Conservation (phyloP, 2,797 vertebrate genomes). For the Chaetodon trifasciatus region DNA sequence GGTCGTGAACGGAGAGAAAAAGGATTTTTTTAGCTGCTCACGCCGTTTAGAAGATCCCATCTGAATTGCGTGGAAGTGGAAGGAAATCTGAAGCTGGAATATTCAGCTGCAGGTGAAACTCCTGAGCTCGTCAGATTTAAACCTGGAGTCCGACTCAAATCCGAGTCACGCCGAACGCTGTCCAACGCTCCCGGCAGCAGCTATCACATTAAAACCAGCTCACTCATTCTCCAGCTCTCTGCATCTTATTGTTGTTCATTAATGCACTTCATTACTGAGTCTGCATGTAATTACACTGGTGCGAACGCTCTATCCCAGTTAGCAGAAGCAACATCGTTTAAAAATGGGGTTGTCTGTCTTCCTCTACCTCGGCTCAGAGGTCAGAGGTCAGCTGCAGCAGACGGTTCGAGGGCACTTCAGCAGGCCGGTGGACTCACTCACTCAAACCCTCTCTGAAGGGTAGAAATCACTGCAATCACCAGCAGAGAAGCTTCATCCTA, state of each 20-base stretch:
- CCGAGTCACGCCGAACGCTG: background rate
- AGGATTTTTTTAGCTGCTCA: background rate
- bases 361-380: background rate
- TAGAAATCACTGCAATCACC: background rate
- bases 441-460: background rate
- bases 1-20: background rate
- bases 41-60: background rate
- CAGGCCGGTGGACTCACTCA: background rate
- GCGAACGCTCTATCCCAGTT: slow-evolving; percentile 40
- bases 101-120: slow-evolving; percentile 3
- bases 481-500: background rate
- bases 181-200: slow-evolving; percentile 26
- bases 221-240: slow-evolving; percentile 46
- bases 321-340: slow-evolving; percentile 5
- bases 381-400: slow-evolving; percentile 6
- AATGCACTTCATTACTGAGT: slow-evolving; percentile 56
- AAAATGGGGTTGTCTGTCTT: background rate
- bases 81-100: background rate
- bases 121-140: background rate
- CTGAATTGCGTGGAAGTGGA: background rate
- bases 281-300: slow-evolving; percentile 61
- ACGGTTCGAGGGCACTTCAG: background rate
- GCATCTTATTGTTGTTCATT: slow-evolving; percentile 67
- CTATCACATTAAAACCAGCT: slow-evolving; percentile 45
- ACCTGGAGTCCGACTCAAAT: slow-evolving; percentile 12